Evolutionary conservation across 35 echinoderm and acorn worm species (phyloP).

Genomic region (Stichopus chloronotus): DNA sequence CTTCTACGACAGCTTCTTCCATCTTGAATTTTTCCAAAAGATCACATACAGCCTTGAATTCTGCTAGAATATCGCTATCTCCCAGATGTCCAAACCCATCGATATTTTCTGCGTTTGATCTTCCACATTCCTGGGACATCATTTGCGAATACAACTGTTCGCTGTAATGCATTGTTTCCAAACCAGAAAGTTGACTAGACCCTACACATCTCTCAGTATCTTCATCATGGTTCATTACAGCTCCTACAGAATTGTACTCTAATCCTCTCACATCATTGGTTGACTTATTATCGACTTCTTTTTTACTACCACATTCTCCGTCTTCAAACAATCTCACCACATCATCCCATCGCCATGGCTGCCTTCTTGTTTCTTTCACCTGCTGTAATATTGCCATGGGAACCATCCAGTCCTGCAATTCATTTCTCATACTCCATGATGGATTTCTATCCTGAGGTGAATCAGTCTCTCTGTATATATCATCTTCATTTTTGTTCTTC

Average conservation of each 20-base stretch:
- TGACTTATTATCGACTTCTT: background rate
- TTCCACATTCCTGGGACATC: too few species aligned
- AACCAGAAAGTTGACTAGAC: too few species aligned
- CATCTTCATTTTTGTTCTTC: too few species aligned
- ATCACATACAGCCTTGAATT: background rate
- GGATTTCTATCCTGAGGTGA: background rate
- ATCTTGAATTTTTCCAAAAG: background rate
- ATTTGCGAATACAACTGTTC: too few species aligned
- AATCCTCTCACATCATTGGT: background rate
- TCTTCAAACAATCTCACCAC: constrained; percentile 57
- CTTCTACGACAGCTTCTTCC: background rate
- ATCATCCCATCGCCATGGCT: constrained; percentile 65
- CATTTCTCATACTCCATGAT: background rate
- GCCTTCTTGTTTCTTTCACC: background rate
- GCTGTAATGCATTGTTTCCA: too few species aligned
- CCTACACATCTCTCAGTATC: too few species aligned
- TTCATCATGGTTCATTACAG: background rate
- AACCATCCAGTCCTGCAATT: constrained; percentile 19
- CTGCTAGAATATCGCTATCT: constrained; percentile 3
- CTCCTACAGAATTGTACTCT: background rate
- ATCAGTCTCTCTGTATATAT: background rate
- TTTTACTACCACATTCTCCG: background rate
- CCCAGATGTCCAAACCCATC: background rate
- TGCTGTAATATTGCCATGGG: constrained; percentile 1
- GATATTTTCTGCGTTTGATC: background rate